Base-by-base conservation (phyloP, 2,888 invertebrate species). In the Cantharis rustica region DNA sequence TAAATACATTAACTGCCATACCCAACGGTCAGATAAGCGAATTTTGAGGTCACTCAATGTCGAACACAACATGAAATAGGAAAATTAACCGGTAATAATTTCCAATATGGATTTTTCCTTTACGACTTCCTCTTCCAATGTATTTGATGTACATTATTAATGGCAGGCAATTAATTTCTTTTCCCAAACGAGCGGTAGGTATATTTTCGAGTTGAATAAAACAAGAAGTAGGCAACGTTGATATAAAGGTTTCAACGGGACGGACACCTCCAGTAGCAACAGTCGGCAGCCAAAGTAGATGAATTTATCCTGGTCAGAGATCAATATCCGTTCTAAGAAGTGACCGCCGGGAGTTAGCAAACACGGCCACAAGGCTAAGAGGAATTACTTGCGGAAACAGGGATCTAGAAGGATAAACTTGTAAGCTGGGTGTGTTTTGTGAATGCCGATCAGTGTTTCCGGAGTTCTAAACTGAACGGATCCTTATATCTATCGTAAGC, bases 351-450 rank as follows among this genome's bases (percentile, higher is more conserved):
- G 85, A 84, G 80, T 84, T 84, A 82, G 83, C 84, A 81, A 81
- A 81, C 81, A 82, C 82, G 83, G 26, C 85, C 85, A 79, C 79
- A 83, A 82, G 85, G 83, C 84, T 83, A 83, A 81, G 80, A 83
- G 84, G 85, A 84, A 86, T 85, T 85, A 86, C 85, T 85, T 84
- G 84, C 85, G 86, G 86, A 86, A 86, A 86, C 84, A 81, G 84
- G 86, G 85, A 86, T 86, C 84, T 85, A 83, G 81, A 81, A 80
- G 85, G 86, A 86, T 86, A 85, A 86, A 85, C 83, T 84, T 84
- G 84, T 86, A 86, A 86, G 85, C 85, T 84, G 75, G 83, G 79
- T 82, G 83, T 85, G 85, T 86, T 85, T 82, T 83, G 84, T 84
- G 85, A 86, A 85, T 85, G 84, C 84, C 84, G 84, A 84, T 84